Base-by-base conservation (phyloP, 2,888 invertebrate genomes). In the Amiota minor region DNA sequence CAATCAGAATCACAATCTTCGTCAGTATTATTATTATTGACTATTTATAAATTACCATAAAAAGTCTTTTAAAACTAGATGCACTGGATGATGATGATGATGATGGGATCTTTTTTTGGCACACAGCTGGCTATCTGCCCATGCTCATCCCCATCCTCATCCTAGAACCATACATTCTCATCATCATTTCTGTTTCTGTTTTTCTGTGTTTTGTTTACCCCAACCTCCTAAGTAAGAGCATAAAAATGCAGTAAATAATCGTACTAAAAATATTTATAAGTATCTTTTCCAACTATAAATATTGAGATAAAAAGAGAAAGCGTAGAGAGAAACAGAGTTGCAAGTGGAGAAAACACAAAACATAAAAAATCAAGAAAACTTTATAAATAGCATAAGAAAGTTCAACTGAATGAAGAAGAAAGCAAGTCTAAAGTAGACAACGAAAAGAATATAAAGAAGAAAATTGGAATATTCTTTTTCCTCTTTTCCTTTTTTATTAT, bases 171-270 rank as follows among this genome's bases (percentile, higher is more conserved):
- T n/a, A n/a, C 2, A 35, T 35, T 35, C 35, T 35, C 35, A 35
- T 50, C 53, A 0, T 50, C 4, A n/a, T n/a, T n/a, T 50, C 14
- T 50, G 12, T 50, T 1, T 49, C 12, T 49, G 49, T 49, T 49
- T 12, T 50, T 50, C 53, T 50, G 3, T 23, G 35, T 50, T 12
- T 10, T 50, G 53, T 50, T n/a, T 50, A 50, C 53, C 12, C 1
- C n/a, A 3, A n/a, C 53, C n/a, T n/a, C 50, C 12, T 35, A 59
- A 35, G 62, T 20, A n/a, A 35, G 14, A n/a, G 62, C 62, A 35
- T 62, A 35, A 62, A 62, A 62, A 35, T 62, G 62, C 62, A 62
- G 45, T 62, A 62, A 62, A 62, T 62, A 62, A 45, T 23, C 62
- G 35, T 62, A 62, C 45, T 62, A 62, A 62, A 62, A 62, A 62